Percentiles rank a stretch among this genome's conserved stretches.
phyloP scores from a whole-genome alignment of 2,888 invertebrate species.

The Metallyticus violacea region DNA sequence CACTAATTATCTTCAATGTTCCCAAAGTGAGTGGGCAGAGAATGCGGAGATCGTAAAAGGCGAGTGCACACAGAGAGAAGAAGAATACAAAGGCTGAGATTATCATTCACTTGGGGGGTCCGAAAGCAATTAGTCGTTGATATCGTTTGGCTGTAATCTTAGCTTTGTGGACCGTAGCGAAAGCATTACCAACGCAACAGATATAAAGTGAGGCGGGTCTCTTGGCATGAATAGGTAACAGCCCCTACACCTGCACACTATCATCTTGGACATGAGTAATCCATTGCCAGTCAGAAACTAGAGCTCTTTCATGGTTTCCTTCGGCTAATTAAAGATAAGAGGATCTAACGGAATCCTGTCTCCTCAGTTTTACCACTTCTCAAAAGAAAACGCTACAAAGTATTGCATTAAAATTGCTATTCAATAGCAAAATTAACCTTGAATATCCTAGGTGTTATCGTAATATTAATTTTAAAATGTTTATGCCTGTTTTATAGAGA shows the following conservation, averaged over 20 bases:
- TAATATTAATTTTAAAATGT: no score
- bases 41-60: neutral
- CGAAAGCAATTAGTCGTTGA: neutral
- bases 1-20: neutral
- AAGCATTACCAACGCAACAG: neutral
- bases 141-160: neutral
- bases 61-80: no score
- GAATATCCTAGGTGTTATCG: no score
- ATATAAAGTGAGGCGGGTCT: neutral
- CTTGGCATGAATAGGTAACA: neutral
- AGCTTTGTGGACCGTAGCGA: neutral
- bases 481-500: no score
- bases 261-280: neutral
- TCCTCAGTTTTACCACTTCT: no score
- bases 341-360: neutral
- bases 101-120: neutral
- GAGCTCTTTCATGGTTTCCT: neutral
- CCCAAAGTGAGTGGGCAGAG: neutral
- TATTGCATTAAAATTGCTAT: no score
- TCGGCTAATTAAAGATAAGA: neutral
- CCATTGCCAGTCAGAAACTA: neutral
- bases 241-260: neutral
- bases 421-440: no score
- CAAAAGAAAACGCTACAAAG: no score
- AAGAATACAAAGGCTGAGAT: neutral